Percentiles rank a stretch among this genome's conserved stretches.
Evolutionary conservation across 2,797 vertebrate genomes (phyloP).

Genomic region (Sebastes diploproa): DNA sequence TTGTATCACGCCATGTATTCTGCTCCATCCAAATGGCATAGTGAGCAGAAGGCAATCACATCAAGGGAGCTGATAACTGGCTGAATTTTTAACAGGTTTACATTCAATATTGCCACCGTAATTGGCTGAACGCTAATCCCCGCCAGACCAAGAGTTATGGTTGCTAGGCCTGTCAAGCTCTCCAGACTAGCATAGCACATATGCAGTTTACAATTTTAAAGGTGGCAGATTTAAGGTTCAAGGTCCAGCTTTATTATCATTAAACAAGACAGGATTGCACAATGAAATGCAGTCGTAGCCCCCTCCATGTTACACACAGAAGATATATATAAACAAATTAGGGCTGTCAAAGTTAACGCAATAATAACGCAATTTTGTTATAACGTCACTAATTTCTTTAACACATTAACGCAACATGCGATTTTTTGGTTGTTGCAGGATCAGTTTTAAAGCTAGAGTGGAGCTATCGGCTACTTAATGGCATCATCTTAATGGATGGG

Average conservation of each 20-base stretch:
- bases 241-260: not conserved
- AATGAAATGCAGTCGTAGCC: no score
- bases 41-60: not conserved
- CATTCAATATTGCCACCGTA: not conserved
- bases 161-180: not conserved
- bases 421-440: no score
- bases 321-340: not conserved
- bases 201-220: no score
- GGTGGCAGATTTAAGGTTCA: not conserved
- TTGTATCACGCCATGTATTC: not conserved
- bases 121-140: not conserved
- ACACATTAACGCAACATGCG: rapidly evolving
- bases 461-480: no score
- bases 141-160: not conserved
- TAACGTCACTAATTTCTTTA: rapidly evolving
- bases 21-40: not conserved
- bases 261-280: no score
- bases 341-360: no score
- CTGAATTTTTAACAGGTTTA: slow-evolving; percentile 3
- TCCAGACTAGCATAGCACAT: not conserved
- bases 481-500: not conserved
- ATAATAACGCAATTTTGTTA: no score
- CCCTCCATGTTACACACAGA: not conserved
- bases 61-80: not conserved
- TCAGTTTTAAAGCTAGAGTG: no score